Base-by-base conservation (phyloP, 1,140 invertebrate species). In the Brachionus paranguensis region DNA sequence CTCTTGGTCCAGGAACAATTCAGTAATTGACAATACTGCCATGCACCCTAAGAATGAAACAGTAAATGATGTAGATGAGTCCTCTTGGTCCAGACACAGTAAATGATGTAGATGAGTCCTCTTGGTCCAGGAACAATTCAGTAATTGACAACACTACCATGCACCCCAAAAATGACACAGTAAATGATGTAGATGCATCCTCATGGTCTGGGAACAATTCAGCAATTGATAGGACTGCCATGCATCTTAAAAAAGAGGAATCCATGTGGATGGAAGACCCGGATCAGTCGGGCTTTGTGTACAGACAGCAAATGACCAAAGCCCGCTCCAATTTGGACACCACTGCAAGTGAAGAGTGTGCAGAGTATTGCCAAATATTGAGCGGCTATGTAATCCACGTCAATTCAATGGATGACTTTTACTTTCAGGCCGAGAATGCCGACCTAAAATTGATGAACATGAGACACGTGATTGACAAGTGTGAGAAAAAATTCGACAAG, bases 331-430 rank as follows among this genome's bases (percentile, higher is more conserved):
- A 43, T 72, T 43, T 72, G 33, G 68, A 72, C 37, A 20, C 37
- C 17, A 72, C 68, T n/a, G 10, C 53, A 37, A 37, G 3, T 64
- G 53, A 47, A 64, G 76, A 60, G 0, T 20, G 3, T 41, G 41
- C 53, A 37, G 72, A 76, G 3, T 76, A 76, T 17, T 33, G 45
- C 3, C 41, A 64, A 17, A 64, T 64, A n/a, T 14, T 81, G 45
- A 45, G 11, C 14, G 78, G 78, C 4, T 20, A 60, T 17, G 43
- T 81, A 41, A 81, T 81, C 8, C 53, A 81, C 12, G 78, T 81
- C 10, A 81, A 81, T 64, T 81, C 78, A 47, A 64, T 81, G n/a
- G 24, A 60, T n/a, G 37, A 81, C 10, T 81, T 81, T 64, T 81
- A 64, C 53, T 60, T 81, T 37, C 78, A 81, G 14, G n/a, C 41